These are phyloP conservation scores for Eurypyga helias DNA, from an alignment of 2,113 vertebrate genomes.

Conservation along the genomic window DNA sequence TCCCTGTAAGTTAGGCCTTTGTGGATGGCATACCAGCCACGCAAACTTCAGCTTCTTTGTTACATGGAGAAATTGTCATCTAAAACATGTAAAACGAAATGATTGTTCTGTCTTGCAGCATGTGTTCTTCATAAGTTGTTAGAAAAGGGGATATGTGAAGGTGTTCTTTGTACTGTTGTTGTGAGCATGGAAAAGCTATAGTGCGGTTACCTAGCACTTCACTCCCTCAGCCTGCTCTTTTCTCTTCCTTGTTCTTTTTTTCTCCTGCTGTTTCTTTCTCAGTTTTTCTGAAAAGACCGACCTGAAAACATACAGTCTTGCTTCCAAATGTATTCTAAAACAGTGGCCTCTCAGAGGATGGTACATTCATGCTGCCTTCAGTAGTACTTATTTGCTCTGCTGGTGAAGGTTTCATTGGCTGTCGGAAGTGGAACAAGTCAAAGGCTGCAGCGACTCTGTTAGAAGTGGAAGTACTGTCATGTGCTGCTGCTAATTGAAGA, in stretches of 20 bases:
- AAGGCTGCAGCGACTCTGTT: neutral
- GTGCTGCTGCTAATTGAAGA: neutral
- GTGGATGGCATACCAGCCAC: neutral
- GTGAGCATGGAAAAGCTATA: neutral
- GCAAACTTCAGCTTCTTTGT: neutral
- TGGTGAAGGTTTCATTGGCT: neutral
- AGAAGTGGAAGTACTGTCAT: neutral
- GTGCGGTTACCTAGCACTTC: neutral
- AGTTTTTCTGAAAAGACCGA: neutral
- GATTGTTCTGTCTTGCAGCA: neutral
- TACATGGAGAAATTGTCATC: neutral
- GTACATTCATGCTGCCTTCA: neutral
- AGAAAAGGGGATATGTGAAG: neutral
- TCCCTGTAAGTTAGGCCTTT: neutral
- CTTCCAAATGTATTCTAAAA: neutral
- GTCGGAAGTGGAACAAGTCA: neutral
- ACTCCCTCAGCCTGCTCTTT: neutral
- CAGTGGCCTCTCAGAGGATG: neutral
- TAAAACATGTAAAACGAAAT: neutral
- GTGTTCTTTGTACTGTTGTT: neutral
- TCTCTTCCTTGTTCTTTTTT: neutral
- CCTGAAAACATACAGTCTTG: neutral
- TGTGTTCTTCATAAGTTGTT: neutral
- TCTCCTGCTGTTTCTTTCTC: neutral
- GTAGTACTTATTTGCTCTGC: neutral